phyloP scores from a whole-genome alignment of 2,797 vertebrate species.

The Alca torda region DNA sequence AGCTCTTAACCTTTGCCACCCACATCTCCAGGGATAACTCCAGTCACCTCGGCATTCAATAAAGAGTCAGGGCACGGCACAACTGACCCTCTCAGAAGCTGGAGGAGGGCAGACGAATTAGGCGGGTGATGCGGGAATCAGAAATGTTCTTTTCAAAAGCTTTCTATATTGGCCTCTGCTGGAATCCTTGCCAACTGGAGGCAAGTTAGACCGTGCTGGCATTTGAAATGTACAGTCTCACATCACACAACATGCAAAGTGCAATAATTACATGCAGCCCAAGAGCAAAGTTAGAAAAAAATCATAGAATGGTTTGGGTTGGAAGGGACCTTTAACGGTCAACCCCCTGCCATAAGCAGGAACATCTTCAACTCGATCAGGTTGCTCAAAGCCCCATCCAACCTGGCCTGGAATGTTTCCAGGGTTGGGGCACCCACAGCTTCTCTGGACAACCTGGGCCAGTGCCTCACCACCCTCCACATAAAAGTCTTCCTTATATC shows the following conservation, averaged over 20 bases:
- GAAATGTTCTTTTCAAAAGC: neutral
- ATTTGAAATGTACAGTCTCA: neutral
- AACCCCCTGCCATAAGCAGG: neutral
- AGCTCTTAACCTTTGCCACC: neutral
- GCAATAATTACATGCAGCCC: neutral
- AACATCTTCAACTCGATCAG: neutral
- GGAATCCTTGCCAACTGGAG: neutral
- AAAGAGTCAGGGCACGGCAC: neutral
- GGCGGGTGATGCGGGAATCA: neutral
- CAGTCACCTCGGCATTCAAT: rapidly evolving
- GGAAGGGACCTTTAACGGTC: neutral
- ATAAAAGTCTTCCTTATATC: neutral
- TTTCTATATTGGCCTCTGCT: neutral
- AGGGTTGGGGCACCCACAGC: neutral
- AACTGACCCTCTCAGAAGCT: neutral
- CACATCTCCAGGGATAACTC: rapidly evolving
- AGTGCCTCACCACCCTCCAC: neutral
- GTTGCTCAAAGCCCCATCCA: neutral
- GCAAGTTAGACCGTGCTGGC: neutral
- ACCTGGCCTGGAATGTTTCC: neutral
- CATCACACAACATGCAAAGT: neutral
- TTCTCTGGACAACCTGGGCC: neutral
- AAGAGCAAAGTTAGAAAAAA: neutral
- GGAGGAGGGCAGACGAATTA: neutral
- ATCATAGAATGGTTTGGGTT: neutral